Evolutionary conservation across 2,113 vertebrate genomes (phyloP).

Genomic region (Alligator sinensis): DNA sequence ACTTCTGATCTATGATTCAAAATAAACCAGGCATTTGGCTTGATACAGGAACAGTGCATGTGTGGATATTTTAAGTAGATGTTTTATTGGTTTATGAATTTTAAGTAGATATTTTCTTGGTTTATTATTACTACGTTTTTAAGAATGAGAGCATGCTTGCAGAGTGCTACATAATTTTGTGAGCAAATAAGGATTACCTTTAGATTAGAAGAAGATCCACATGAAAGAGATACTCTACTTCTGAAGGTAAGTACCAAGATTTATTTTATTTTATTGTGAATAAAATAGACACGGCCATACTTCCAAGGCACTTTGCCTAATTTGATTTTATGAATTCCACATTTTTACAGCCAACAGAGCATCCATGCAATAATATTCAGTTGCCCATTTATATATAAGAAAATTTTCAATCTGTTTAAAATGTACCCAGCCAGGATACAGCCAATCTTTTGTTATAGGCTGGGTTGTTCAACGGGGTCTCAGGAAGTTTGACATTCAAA

Average conservation of each 20-base stretch:
- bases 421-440: neutral
- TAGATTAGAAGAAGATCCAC: neutral
- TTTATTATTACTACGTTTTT: neutral
- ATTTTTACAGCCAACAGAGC: neutral
- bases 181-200: neutral
- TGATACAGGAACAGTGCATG: neutral
- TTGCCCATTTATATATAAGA: neutral
- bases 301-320: neutral
- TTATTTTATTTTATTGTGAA: neutral
- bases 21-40: neutral
- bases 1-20: neutral
- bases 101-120: too few relatives aligned
- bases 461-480: constrained; percentile 2
- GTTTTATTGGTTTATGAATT: neutral
- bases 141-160: neutral
- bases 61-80: neutral
- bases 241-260: neutral
- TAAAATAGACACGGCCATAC: neutral
- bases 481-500: neutral
- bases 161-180: neutral
- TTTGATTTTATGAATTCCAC: neutral
- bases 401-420: neutral
- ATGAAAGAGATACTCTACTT: neutral
- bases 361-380: neutral
- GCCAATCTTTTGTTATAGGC: neutral